Conservation (phyloP, 2,113 vertebrate genomes). For the Craseonycteris thonglongyai region DNA sequence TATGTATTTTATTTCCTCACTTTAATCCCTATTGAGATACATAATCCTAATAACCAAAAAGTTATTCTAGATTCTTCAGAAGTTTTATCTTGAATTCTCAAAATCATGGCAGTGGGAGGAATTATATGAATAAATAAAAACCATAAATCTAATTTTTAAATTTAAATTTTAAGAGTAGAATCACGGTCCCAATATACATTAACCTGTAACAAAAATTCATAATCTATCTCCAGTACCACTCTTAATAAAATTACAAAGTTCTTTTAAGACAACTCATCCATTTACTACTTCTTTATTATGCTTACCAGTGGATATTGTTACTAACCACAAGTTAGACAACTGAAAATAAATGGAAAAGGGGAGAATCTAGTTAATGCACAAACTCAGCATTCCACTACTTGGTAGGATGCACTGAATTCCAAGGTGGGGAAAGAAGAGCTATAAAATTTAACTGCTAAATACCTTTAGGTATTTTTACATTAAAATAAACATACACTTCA, state of each 20-base stretch:
- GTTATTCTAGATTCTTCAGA: background rate
- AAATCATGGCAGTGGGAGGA: background rate
- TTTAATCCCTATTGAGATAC: background rate
- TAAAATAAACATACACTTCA: background rate
- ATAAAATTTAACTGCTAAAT: background rate
- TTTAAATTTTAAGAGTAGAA: constrained; percentile 21
- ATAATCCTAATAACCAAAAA: background rate
- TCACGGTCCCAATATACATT: background rate
- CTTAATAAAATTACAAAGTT: background rate
- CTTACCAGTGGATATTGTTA: background rate
- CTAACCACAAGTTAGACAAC: background rate
- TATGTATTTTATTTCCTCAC: background rate
- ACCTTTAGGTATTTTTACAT: constrained; percentile 2
- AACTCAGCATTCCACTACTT: background rate
- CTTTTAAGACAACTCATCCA: background rate
- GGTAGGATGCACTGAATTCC: background rate
- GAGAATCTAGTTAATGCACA: background rate
- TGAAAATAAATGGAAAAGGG: background rate
- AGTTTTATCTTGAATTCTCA: background rate
- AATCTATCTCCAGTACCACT: background rate
- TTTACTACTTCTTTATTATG: background rate
- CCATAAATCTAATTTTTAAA: background rate
- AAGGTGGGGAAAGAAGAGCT: background rate
- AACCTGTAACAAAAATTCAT: background rate
- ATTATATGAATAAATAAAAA: constrained; percentile 11